phyloP scores from a whole-genome alignment of 2,797 vertebrate genomes.

The Gambelia wislizenii region DNA sequence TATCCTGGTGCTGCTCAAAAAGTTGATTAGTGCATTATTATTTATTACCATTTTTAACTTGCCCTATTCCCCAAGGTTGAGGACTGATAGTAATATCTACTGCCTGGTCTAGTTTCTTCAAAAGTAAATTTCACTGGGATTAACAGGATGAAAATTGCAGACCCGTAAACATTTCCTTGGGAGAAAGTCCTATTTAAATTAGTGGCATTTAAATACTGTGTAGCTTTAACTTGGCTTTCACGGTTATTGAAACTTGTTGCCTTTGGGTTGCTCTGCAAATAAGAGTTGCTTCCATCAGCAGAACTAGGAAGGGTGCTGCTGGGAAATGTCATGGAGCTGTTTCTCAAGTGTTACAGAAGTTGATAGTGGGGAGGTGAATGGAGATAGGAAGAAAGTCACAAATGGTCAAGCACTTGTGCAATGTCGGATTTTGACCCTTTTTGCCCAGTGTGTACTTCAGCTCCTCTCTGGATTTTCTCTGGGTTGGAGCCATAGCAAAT shows the following conservation, averaged over 20 bases:
- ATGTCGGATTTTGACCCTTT: too few relatives aligned
- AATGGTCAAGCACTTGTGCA: too few relatives aligned
- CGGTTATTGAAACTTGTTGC: neutral
- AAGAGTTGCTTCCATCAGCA: too few relatives aligned
- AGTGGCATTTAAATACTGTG: neutral
- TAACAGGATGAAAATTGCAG: neutral
- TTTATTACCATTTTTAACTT: slow-evolving; percentile 27
- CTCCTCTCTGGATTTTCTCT: neutral
- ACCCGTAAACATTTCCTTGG: neutral
- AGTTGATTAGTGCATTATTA: slow-evolving; percentile 32
- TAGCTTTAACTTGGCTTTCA: neutral
- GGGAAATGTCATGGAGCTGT: too few relatives aligned
- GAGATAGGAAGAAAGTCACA: too few relatives aligned
- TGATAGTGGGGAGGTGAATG: too few relatives aligned
- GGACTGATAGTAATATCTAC: neutral
- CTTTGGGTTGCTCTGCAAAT: too few relatives aligned
- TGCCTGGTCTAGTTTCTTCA: neutral
- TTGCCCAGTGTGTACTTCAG: neutral
- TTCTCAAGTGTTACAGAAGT: too few relatives aligned
- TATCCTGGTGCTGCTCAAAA: slow-evolving; percentile 44
- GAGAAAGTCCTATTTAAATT: neutral
- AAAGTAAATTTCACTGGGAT: neutral
- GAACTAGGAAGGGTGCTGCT: too few relatives aligned
- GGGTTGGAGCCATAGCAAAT: neutral
- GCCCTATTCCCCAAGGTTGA: neutral